These are phyloP conservation scores for Entomobrya proxima DNA, from an alignment of 2,888 invertebrate genomes.

Conservation along the genomic window DNA sequence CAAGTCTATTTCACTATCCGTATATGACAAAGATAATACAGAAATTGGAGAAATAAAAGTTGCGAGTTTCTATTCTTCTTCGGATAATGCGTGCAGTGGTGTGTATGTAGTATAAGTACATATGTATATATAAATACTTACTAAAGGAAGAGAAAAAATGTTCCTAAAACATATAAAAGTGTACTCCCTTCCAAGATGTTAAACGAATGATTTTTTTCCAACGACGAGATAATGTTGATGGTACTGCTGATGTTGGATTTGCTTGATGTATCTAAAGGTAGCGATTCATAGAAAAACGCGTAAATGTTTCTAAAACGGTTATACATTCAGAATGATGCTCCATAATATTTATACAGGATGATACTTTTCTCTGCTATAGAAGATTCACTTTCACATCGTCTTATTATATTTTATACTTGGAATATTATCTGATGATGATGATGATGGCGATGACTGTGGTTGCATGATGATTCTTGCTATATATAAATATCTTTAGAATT, in stretches of 20 bases:
- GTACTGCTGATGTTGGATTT: conserved; percentile 53
- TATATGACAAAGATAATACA: conserved; percentile 11
- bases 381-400: conserved; percentile 11
- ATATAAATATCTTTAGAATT: conserved; percentile 41
- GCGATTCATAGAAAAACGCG: conserved; percentile 12
- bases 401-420: neutral
- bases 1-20: conserved; percentile 36
- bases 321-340: conserved; percentile 53
- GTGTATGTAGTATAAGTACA: neutral
- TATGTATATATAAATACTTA: neutral
- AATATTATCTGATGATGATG: conserved; percentile 18
- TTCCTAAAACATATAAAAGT: neutral
- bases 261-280: conserved; percentile 34
- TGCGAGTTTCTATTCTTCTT: neutral
- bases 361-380: neutral
- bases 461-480: neutral
- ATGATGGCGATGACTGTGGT: conserved; percentile 8
- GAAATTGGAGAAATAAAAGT: neutral
- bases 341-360: conserved; percentile 34
- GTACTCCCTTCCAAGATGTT: conserved; percentile 42
- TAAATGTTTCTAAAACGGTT: conserved; percentile 60
- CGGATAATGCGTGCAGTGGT: neutral
- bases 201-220: conserved; percentile 63
- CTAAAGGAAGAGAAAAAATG: neutral
- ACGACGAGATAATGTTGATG: conserved; percentile 58